Evolutionary conservation across 2,888 invertebrate genomes (phyloP).

Genomic region (Andrena trimmerana): DNA sequence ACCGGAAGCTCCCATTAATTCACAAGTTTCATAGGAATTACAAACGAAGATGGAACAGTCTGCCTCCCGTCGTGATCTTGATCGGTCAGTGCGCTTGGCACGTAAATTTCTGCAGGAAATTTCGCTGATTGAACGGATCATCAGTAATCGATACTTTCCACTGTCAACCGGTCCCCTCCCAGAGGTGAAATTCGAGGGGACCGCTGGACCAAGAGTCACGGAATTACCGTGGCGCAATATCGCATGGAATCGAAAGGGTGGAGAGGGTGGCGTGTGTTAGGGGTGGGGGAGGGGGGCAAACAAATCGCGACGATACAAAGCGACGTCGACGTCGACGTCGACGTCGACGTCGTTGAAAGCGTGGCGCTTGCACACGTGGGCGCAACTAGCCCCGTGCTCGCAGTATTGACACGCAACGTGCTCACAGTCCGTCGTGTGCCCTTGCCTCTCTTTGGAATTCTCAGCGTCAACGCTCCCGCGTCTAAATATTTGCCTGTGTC

Average conservation of each 20-base stretch:
- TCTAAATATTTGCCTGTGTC: slow-evolving; percentile 46
- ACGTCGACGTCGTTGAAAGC: slow-evolving; percentile 32
- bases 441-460: slow-evolving; percentile 28
- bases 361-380: slow-evolving; percentile 15
- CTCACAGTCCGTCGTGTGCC: slow-evolving; percentile 1
- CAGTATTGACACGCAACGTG: slow-evolving; percentile 41
- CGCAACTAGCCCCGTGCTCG: background rate
- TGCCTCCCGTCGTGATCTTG: background rate
- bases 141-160: slow-evolving; percentile 3
- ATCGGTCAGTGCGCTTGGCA: background rate
- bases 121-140: background rate
- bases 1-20: no score
- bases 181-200: background rate
- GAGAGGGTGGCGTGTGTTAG: background rate
- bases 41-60: no score
- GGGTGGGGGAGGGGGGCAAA: slow-evolving; percentile 23
- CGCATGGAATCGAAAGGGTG: background rate
- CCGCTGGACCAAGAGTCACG: background rate
- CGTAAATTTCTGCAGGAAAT: background rate
- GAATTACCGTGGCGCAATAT: slow-evolving; percentile 23
- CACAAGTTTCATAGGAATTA: no score
- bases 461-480: slow-evolving; percentile 36
- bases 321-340: slow-evolving; percentile 10
- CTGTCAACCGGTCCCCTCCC: background rate
- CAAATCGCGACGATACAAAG: slow-evolving; percentile 47